These are phyloP conservation scores for Dasyornis broadbenti DNA, from an alignment of 2,113 vertebrate genomes.

Conservation along the genomic window DNA sequence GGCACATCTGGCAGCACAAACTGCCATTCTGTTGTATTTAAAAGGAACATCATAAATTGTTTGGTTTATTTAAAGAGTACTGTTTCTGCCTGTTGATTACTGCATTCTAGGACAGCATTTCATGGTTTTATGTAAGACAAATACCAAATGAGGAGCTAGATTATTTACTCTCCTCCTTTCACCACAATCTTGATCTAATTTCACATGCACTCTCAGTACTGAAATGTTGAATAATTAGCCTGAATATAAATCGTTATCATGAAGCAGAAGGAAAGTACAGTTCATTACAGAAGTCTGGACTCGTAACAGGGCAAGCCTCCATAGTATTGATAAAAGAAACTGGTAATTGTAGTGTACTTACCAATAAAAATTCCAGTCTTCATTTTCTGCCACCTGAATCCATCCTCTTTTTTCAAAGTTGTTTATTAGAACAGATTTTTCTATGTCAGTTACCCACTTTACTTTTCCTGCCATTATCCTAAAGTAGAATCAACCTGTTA, in stretches of 20 bases:
- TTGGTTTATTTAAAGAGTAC: background rate
- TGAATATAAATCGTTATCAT: background rate
- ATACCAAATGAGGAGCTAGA: background rate
- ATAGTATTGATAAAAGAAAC: background rate
- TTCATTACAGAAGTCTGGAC: background rate
- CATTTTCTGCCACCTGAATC: slow-evolving; percentile 88
- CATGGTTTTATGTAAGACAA: background rate
- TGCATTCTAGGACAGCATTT: slow-evolving; percentile 14
- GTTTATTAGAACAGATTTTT: slow-evolving; percentile 97
- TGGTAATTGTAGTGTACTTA: slow-evolving; percentile 21
- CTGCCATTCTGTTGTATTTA: background rate
- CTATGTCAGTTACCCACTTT: slow-evolving; percentile 98
- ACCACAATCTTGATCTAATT: background rate
- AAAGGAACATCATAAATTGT: background rate
- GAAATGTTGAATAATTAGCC: background rate
- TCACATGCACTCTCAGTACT: background rate
- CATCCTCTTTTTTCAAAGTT: slow-evolving; percentile 99
- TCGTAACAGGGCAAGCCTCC: background rate
- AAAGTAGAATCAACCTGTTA: background rate
- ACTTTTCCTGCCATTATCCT: slow-evolving; percentile 90
- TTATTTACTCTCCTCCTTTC: background rate
- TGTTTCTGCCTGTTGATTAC: background rate
- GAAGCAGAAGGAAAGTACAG: background rate
- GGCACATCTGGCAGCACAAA: background rate
- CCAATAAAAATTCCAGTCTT: slow-evolving; percentile 99